Conservation (phyloP, 2,797 vertebrate species). For the Pteronotus mesoamericanus region DNA sequence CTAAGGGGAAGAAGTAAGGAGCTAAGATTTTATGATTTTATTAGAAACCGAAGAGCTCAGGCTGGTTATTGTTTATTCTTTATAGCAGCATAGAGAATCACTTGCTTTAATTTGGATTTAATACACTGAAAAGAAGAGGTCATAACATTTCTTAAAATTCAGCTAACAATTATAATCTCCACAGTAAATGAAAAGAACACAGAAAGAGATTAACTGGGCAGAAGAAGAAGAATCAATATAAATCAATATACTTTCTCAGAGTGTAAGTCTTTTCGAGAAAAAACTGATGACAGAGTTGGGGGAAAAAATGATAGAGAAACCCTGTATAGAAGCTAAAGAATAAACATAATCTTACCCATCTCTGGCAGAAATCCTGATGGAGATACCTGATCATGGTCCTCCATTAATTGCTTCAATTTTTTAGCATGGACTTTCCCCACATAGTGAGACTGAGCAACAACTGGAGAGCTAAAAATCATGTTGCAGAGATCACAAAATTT, state of each 20-base stretch:
- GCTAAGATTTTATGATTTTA: conserved; percentile 34
- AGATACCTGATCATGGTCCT: conserved; percentile 32
- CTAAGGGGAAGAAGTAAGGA: neutral
- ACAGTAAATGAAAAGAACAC: conserved; percentile 14
- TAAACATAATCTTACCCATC: conserved; percentile 70
- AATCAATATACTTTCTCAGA: neutral
- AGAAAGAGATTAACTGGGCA: conserved; percentile 18
- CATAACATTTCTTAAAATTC: conserved; percentile 45
- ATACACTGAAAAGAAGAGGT: conserved; percentile 5
- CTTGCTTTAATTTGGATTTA: conserved; percentile 41
- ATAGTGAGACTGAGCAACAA: conserved; percentile 89
- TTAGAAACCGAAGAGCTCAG: neutral
- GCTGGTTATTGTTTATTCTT: conserved; percentile 12
- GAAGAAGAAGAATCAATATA: conserved; percentile 3
- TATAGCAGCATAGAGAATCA: neutral
- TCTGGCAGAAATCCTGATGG: conserved; percentile 51
- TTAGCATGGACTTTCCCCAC: conserved; percentile 88
- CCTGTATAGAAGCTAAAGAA: conserved; percentile 19
- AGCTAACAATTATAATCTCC: conserved; percentile 12
- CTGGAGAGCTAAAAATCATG: conserved; percentile 87
- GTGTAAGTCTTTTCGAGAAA: neutral
- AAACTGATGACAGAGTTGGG: neutral
- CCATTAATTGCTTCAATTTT: conserved; percentile 82
- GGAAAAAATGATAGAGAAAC: neutral
- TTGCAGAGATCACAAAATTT: conserved; percentile 89